Conservation (phyloP, 2,888 invertebrate species). For the Bhutanitis thaidina region DNA sequence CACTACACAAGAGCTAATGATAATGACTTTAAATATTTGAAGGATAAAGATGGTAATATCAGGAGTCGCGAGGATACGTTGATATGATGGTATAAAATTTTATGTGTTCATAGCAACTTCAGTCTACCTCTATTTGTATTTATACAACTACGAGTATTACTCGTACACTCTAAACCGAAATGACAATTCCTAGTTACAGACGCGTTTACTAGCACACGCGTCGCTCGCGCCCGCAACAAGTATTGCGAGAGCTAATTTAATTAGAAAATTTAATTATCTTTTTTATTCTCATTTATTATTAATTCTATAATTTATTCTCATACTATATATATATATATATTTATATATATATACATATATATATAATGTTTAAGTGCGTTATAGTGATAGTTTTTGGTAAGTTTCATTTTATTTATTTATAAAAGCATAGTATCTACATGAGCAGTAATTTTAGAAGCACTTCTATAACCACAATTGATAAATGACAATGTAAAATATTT, state of each 20-base stretch:
- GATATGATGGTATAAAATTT: slow-evolving; percentile 17
- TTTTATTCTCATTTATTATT: too few relatives aligned
- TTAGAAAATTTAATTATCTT: too few relatives aligned
- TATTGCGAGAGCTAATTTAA: slow-evolving; percentile 32
- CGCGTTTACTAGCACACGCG: slow-evolving; percentile 38
- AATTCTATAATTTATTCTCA: too few relatives aligned
- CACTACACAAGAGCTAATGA: too few relatives aligned
- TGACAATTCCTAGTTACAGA: slow-evolving; percentile 46
- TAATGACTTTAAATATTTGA: too few relatives aligned
- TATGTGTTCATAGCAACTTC: slow-evolving; percentile 7
- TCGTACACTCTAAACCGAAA: slow-evolving; percentile 50
- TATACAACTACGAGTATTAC: slow-evolving; percentile 2
- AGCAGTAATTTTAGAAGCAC: too few relatives aligned
- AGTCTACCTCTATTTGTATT: background rate
- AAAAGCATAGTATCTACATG: background rate
- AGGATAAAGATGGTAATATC: too few relatives aligned
- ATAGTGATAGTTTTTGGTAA: slow-evolving; percentile 46
- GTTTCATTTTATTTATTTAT: slow-evolving; percentile 25
- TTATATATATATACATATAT: slow-evolving; percentile 20
- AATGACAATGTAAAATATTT: too few relatives aligned
- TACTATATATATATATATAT: slow-evolving; percentile 21
- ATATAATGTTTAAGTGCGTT: slow-evolving; percentile 47
- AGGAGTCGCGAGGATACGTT: too few relatives aligned
- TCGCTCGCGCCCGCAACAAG: slow-evolving; percentile 35
- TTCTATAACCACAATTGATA: too few relatives aligned